Percentiles rank a stretch among this genome's conserved stretches.
phyloP scores from a whole-genome alignment of 2,888 invertebrate genomes.

The Acleris holmiana region DNA sequence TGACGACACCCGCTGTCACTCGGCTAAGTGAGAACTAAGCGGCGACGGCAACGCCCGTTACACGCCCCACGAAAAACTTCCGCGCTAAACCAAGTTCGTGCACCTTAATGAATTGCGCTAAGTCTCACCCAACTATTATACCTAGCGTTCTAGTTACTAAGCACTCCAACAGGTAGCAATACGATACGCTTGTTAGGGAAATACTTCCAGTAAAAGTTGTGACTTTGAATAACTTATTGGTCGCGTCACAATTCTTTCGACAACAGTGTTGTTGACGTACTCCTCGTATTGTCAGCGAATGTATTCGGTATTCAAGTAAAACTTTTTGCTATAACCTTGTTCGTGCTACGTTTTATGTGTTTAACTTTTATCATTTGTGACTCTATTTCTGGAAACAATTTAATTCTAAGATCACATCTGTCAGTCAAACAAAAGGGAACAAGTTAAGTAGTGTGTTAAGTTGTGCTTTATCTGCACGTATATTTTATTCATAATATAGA shows the following conservation, averaged over 20 bases:
- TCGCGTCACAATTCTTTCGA: conserved; percentile 25
- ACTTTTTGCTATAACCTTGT: conserved; percentile 12
- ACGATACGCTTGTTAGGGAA: conserved; percentile 2
- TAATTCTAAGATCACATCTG: too few relatives aligned
- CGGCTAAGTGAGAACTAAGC: conserved; percentile 62
- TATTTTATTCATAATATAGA: too few relatives aligned
- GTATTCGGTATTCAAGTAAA: conserved; percentile 9
- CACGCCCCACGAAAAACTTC: conserved; percentile 44
- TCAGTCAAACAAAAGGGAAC: too few relatives aligned
- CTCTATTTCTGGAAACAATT: too few relatives aligned
- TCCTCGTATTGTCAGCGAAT: conserved; percentile 17
- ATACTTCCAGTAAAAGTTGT: conserved; percentile 27
- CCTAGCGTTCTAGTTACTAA: conserved; percentile 14
- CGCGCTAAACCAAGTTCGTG: conserved; percentile 23
- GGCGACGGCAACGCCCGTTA: conserved; percentile 53
- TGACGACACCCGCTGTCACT: conserved; percentile 72
- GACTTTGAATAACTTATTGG: conserved; percentile 28
- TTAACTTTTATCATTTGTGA: background rate
- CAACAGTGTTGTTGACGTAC: conserved; percentile 23
- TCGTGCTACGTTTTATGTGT: background rate
- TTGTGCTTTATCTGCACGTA: too few relatives aligned
- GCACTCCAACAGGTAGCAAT: conserved; percentile 31
- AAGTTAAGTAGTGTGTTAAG: too few relatives aligned
- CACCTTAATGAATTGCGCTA: conserved; percentile 32
- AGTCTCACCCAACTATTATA: conserved; percentile 11